These are phyloP conservation scores for Forbesichthys papilliferus DNA, from an alignment of 2,113 vertebrate species.

Conservation along the genomic window DNA sequence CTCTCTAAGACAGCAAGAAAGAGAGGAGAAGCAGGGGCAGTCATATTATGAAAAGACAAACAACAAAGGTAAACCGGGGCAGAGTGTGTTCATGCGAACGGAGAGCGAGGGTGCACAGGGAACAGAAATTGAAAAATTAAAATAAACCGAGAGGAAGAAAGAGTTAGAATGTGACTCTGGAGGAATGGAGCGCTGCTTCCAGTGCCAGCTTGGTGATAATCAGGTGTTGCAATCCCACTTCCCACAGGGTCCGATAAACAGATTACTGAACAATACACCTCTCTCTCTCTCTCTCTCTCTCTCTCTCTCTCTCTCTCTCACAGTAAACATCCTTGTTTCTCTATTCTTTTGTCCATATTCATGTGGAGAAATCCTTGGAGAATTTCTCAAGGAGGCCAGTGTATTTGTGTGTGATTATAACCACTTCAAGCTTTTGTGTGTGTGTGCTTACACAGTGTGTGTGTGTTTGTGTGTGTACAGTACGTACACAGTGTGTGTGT, in stretches of 20 bases:
- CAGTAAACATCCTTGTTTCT: constrained; percentile 31
- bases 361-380: constrained; percentile 20
- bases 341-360: constrained; percentile 24
- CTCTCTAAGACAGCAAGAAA: background rate
- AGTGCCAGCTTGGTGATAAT: constrained; percentile 47
- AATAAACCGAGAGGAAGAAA: background rate
- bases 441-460: background rate
- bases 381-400: background rate
- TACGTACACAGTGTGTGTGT: background rate
- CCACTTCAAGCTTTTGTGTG: background rate
- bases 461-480: background rate
- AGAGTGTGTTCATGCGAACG: background rate
- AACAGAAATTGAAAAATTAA: background rate
- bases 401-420: background rate
- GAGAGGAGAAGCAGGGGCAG: background rate
- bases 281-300: constrained; percentile 1
- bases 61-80: background rate
- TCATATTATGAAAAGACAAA: background rate
- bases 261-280: constrained; percentile 44
- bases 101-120: background rate
- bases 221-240: constrained; percentile 55
- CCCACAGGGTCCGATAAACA: constrained; percentile 39
- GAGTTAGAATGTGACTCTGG: constrained; percentile 37
- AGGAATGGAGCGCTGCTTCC: constrained; percentile 48
- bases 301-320: background rate